Evolutionary conservation across 2,113 vertebrate genomes (phyloP).

Genomic region (Dolichallabes microphthalmus): DNA sequence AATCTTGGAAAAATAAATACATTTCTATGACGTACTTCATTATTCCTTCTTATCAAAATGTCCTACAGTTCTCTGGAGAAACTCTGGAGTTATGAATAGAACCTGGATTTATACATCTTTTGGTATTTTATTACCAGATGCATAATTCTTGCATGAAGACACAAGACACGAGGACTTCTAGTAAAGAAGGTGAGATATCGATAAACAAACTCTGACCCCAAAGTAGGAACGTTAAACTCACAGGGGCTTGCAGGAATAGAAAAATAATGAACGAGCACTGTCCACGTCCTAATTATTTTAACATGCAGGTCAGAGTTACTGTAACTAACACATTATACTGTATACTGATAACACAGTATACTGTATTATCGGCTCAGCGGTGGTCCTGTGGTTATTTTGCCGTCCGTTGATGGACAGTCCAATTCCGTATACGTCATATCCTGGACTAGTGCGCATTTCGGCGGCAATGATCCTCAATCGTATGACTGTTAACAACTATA

Average conservation of each 20-base stretch:
- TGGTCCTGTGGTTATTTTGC: background rate
- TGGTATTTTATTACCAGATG: background rate
- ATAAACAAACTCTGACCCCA: background rate
- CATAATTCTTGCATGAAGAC: no score
- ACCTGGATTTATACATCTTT: background rate
- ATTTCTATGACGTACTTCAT: background rate
- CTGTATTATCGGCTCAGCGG: background rate
- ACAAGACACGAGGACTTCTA: background rate
- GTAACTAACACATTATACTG: no score
- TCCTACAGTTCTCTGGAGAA: background rate
- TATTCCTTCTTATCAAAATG: background rate
- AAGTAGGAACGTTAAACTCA: background rate
- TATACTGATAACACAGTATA: no score
- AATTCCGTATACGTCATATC: background rate
- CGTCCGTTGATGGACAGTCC: background rate
- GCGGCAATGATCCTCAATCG: background rate
- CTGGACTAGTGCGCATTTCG: no score
- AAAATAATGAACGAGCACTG: background rate
- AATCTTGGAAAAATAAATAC: background rate
- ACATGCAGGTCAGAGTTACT: no score
- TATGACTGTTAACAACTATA: slow-evolving; percentile 5
- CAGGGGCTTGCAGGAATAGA: background rate
- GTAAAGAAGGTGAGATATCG: background rate
- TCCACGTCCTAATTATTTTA: no score
- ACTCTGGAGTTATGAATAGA: background rate